Base-by-base conservation (phyloP, 1,140 invertebrate genomes). In the Archivesica marissinica region DNA sequence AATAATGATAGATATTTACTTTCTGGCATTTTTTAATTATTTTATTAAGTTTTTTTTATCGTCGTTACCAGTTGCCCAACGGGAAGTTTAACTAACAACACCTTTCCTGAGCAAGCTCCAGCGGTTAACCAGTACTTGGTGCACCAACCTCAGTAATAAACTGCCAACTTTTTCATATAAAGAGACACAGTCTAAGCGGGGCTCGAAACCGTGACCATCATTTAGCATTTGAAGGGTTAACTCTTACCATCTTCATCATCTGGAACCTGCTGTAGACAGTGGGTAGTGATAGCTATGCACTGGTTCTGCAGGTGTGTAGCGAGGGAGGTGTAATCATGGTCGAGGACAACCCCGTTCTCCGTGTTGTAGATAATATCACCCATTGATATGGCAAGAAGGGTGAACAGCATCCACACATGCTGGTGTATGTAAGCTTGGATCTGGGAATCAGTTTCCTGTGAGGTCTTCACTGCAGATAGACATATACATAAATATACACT, bases 391-490 rank as follows among this genome's bases (percentile, higher is more conserved):
- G 92, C 86, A 38, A 93, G 88, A 0, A 92, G 89, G 0, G 90
- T 90, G 88, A 92, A 94, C 85, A 92, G 79, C 33, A 94, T 88
- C 93, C 93, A 94, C 0, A 92, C 89, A 86, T 93, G 93, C 74
- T 94, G 91, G 85, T 94, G 93, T 38, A 94, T 92, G 89, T 94
- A 93, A 0, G 92, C 91, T 81, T 92, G 89, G 35, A 93, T 89
- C 41, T 90, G 77, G 0, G 90, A 91, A 83, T 92, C 91, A 17
- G 88, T 88, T 15, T 90, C 85, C 68, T 91, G 90, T 9, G 88
- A 89, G 38, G 89, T 91, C 52, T 88, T 91, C 76, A 92, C 93
- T 93, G 89, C 4, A 88, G 1, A 64, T 3, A 64, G 11, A 64
- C 44, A 47, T 47, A 9, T 47, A 47, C 7, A 17, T 47, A 47